Evolutionary conservation across 2,797 vertebrate species (phyloP).

Genomic region (Gallinago solitaria): DNA sequence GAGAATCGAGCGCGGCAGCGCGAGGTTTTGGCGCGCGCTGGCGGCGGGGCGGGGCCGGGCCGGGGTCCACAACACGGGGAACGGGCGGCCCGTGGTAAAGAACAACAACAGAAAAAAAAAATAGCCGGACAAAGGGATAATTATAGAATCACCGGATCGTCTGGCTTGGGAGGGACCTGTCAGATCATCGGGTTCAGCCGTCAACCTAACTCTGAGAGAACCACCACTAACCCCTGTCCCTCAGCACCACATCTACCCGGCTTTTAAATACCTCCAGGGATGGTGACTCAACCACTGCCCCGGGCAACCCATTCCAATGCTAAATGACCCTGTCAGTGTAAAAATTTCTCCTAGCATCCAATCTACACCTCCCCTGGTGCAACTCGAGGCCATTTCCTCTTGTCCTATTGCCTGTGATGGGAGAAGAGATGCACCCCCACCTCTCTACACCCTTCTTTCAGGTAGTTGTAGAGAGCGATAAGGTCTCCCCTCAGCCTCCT

Average conservation of each 20-base stretch:
- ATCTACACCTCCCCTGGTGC: background rate
- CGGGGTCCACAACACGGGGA: too few relatives aligned
- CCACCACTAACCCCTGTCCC: too few relatives aligned
- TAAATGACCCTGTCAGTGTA: background rate
- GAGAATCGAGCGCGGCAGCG: background rate
- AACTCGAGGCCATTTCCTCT: background rate
- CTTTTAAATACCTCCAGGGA: background rate
- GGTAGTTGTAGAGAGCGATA: background rate
- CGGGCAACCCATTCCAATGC: background rate
- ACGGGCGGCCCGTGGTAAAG: too few relatives aligned
- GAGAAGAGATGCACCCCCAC: background rate
- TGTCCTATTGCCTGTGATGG: background rate
- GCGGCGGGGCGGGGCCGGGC: background rate
- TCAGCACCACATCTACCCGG: background rate
- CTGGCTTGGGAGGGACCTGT: background rate
- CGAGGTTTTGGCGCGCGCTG: constrained; percentile 32
- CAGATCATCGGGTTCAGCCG: background rate
- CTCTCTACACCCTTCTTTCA: background rate
- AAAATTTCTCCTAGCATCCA: background rate
- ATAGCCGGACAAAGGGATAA: background rate
- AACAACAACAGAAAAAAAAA: too few relatives aligned
- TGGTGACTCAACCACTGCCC: background rate
- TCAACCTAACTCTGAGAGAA: background rate
- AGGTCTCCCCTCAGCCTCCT: background rate
- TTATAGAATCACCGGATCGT: fast-evolving